Conservation (phyloP, 2,113 vertebrate genomes). For the Muntiacus muntjak region DNA sequence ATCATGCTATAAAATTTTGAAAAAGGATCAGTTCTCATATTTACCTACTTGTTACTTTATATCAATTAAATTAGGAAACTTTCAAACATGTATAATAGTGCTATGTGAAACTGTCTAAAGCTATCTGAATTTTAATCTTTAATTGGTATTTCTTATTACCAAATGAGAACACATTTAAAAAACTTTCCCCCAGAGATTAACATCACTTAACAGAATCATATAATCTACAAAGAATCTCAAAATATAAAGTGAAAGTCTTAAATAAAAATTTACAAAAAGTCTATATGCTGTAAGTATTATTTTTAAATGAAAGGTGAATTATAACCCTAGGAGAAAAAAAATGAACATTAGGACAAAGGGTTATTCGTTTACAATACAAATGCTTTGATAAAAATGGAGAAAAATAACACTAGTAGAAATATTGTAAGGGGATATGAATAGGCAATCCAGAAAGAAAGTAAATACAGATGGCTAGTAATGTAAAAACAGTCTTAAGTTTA, state of each 20-base stretch:
- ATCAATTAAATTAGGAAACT: background rate
- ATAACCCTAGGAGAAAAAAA: background rate
- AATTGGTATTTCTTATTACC: background rate
- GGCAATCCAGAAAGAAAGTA: background rate
- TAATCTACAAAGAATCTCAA: slow-evolving; percentile 2
- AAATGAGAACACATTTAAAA: background rate
- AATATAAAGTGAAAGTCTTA: background rate
- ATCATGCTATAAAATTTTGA: background rate
- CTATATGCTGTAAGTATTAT: background rate
- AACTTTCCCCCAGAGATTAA: background rate
- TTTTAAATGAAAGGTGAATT: background rate
- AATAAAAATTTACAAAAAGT: background rate
- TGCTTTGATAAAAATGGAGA: background rate
- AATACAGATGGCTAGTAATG: background rate
- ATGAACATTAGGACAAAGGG: background rate
- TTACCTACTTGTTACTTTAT: slow-evolving; percentile 2
- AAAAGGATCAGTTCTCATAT: background rate
- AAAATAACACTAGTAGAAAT: background rate
- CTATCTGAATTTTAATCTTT: background rate
- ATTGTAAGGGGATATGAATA: background rate
- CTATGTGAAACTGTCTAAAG: background rate
- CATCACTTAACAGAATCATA: background rate
- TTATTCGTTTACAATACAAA: background rate
- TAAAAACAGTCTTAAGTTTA: slow-evolving; percentile 9
- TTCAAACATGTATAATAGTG: background rate